Evolutionary conservation across 2,113 vertebrate species (phyloP), one percentile per base, ranked within the genome.

Genomic region (Myrmecophaga tridactyla): DNA sequence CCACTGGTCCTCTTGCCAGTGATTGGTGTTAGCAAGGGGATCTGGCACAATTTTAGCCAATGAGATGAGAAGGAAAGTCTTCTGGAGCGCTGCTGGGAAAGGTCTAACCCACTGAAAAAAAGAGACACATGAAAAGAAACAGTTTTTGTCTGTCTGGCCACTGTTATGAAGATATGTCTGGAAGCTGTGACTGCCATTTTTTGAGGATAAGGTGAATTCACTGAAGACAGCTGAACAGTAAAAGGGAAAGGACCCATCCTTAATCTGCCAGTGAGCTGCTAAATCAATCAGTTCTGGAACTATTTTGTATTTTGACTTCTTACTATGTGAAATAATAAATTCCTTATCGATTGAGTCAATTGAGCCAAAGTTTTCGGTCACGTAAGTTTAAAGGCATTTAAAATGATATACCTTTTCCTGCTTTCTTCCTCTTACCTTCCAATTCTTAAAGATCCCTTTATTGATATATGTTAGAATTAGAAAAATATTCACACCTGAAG

Each of bases 291-390:
- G 46, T 65, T 60, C 60, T 87, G 83, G 65, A 90, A 58, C 53
- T 92, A 18, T 58, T 87, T 85, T 90, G 17, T 81, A 72, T 88
- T 95, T 95, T 95, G 89, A 95, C 69, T 94, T 95, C 72, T 94
- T 94, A 56, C 77, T 20, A 39, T 87, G 51, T 95, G 93, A 96
- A 72, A 92, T 94, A 92, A 96, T 92, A 93, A 88, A 96, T 96
- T 92, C 89, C 48, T 94, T 90, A 76, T 96, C 91, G 92, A 90
- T 90, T 60, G 39, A 95, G 39, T 94, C 81, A 75, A 75, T 23
- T 65, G 51, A 92, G 20, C 56, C 34, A 56, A 92, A 48, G 56
- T 90, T 95, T 94, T 92, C 25, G 27, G 65, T 76, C 81, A 53
- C 62, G 87, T 85, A 70, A 63, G 41, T 89, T n/a, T 62, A 73